These are phyloP conservation scores for Benitochromis conjunctus DNA, from an alignment of 2,113 vertebrate species.

Conservation along the genomic window DNA sequence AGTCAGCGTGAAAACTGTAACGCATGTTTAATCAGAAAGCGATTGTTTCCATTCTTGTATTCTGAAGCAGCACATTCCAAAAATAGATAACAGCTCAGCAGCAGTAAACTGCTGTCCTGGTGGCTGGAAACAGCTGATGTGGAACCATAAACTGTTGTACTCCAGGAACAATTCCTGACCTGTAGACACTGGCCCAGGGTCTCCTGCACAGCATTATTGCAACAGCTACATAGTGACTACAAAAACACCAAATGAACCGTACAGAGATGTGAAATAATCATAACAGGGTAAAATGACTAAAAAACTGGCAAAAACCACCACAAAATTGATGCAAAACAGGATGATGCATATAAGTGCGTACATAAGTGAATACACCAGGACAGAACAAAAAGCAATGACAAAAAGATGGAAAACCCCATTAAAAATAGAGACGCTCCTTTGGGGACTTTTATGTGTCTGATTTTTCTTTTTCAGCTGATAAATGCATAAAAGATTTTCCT, in stretches of 20 bases:
- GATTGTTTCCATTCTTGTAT: neutral
- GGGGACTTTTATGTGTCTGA: neutral
- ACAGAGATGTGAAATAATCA: neutral
- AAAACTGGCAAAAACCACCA: neutral
- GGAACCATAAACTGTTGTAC: neutral
- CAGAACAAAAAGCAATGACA: neutral
- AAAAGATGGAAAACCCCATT: neutral
- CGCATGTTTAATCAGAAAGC: neutral
- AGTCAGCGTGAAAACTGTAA: neutral
- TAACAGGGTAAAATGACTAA: neutral
- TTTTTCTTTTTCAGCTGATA: neutral
- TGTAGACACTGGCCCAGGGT: neutral
- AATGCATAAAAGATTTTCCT: neutral
- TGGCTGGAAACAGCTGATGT: neutral
- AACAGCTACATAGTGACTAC: neutral
- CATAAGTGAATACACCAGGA: neutral
- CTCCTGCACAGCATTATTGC: neutral
- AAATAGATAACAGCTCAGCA: neutral
- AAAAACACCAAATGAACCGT: neutral
- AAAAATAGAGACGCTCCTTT: neutral
- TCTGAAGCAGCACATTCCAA: neutral
- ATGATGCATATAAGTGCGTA: neutral
- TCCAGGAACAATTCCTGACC: neutral
- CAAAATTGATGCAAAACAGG: neutral
- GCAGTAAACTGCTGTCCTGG: neutral